Percentiles rank a stretch among this genome's conserved stretches.
phyloP scores from a whole-genome alignment of 2,113 vertebrate species.

The Hyaena hyaena region DNA sequence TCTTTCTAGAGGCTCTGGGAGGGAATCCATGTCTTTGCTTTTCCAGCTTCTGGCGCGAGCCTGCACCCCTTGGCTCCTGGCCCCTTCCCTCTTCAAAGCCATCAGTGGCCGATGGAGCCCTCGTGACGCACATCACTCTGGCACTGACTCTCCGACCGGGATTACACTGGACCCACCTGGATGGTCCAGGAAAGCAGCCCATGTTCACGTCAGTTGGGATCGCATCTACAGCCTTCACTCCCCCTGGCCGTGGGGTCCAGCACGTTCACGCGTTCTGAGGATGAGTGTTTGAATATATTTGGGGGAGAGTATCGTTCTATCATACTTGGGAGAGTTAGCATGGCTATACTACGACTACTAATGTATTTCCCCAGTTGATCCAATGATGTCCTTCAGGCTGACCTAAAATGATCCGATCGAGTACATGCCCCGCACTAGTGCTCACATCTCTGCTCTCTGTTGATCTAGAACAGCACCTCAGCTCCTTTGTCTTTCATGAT shows the following conservation, averaged over 20 bases:
- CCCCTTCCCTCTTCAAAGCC: not conserved
- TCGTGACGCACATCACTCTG: accelerated
- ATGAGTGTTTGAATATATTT: not conserved
- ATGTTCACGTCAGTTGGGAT: too few relatives aligned
- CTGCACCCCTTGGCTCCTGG: not conserved
- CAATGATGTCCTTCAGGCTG: not conserved
- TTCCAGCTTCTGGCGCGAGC: not conserved
- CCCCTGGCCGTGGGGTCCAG: too few relatives aligned
- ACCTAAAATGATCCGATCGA: not conserved
- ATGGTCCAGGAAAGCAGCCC: not conserved
- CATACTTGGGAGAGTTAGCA: not conserved
- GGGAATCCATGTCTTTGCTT: accelerated
- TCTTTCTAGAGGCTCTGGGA: not conserved
- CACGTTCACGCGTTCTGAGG: not conserved
- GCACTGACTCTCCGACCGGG: not conserved
- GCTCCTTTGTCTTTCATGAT: not conserved
- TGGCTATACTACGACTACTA: not conserved
- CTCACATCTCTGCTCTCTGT: not conserved
- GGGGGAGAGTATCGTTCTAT: not conserved
- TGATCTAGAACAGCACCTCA: too few relatives aligned
- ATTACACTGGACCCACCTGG: not conserved
- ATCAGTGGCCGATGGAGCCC: not conserved
- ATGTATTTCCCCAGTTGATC: not conserved
- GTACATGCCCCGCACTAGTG: accelerated
- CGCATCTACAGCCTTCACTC: not conserved